A percentile compares a stretch with the other conserved stretches of the same genome.
phyloP scores from a whole-genome alignment of 2,797 vertebrate genomes.

The Malacoraja senta region DNA sequence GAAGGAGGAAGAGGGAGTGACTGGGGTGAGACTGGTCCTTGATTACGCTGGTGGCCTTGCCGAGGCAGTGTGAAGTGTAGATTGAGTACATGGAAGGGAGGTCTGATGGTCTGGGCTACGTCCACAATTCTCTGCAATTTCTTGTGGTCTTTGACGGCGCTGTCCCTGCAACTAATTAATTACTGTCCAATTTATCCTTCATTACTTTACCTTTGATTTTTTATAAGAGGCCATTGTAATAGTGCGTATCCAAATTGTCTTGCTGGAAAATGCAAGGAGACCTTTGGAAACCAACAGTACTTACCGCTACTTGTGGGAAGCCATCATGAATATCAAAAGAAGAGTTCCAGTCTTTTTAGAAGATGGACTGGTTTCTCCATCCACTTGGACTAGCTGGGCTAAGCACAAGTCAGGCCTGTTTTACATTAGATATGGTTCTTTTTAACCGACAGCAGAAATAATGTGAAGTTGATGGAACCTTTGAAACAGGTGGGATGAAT shows the following conservation, averaged over 20 bases:
- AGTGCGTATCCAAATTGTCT: neutral
- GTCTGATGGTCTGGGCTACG: too few relatives aligned
- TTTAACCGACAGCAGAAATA: neutral
- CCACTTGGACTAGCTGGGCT: neutral
- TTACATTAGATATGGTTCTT: neutral
- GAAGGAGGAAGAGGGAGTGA: too few relatives aligned
- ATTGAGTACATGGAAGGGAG: too few relatives aligned
- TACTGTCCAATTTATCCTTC: too few relatives aligned
- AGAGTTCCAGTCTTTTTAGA: too few relatives aligned
- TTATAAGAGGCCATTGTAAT: neutral
- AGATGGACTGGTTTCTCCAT: neutral
- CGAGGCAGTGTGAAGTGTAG: too few relatives aligned
- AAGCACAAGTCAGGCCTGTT: neutral
- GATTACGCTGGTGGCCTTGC: too few relatives aligned
- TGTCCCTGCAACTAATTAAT: too few relatives aligned
- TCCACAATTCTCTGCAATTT: too few relatives aligned
- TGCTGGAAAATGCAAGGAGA: neutral
- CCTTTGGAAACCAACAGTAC: neutral
- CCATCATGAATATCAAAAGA: neutral
- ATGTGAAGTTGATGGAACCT: neutral
- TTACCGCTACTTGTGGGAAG: neutral
- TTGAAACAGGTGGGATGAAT: slow-evolving; percentile 21
- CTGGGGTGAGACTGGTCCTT: too few relatives aligned
- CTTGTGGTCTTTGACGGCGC: too few relatives aligned
- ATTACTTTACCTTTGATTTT: neutral